Evolutionary conservation across 2,113 vertebrate genomes (phyloP).

Genomic region (Arenaria interpres): DNA sequence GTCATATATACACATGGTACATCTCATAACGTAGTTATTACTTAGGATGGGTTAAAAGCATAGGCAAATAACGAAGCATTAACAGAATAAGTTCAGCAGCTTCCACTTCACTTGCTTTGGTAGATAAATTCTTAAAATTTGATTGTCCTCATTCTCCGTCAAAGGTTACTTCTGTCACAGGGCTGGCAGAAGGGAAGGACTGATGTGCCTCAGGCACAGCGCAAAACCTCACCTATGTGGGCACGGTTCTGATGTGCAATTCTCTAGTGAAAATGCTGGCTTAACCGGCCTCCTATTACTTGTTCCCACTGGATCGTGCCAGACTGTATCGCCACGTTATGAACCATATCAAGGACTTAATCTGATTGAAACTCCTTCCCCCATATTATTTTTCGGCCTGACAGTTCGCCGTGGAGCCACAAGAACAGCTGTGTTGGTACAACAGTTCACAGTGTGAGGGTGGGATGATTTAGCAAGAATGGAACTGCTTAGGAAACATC

Average conservation of each 20-base stretch:
- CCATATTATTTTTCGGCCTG: neutral
- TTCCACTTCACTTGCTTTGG: neutral
- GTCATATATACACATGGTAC: neutral
- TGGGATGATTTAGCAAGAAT: neutral
- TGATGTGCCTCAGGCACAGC: neutral
- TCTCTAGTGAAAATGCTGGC: neutral
- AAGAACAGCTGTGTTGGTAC: neutral
- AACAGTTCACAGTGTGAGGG: neutral
- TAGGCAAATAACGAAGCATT: neutral
- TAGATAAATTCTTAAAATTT: neutral
- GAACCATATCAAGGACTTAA: neutral
- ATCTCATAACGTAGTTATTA: neutral
- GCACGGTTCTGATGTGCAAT: neutral
- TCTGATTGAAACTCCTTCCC: neutral
- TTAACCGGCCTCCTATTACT: neutral
- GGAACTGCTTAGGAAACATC: neutral
- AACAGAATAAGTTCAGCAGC: neutral
- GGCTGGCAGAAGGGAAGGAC: neutral
- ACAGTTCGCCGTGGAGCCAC: neutral
- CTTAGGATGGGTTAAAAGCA: neutral
- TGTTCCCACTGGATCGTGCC: neutral
- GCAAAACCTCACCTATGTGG: neutral
- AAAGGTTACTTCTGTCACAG: neutral
- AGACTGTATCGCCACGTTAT: neutral
- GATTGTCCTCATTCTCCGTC: neutral